These are phyloP conservation scores for Archaeoteleia sp. DNA, from an alignment of 2,888 invertebrate genomes.

Conservation along the genomic window DNA sequence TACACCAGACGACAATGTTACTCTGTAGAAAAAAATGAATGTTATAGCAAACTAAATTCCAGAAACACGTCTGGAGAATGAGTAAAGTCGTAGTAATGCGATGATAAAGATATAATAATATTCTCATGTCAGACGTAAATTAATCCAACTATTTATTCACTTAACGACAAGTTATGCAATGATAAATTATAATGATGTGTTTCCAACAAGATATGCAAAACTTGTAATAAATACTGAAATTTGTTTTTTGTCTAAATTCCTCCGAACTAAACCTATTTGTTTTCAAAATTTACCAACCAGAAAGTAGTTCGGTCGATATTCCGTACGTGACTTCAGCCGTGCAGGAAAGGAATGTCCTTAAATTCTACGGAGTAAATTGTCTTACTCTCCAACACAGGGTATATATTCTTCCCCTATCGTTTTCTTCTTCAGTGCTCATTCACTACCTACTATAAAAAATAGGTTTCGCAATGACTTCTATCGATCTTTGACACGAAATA, in stretches of 20 bases:
- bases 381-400: constrained; percentile 48
- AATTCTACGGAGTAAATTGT: constrained; percentile 55
- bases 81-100: constrained; percentile 48
- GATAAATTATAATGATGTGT: no score
- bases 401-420: constrained; percentile 49
- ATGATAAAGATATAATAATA: constrained; percentile 33
- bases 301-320: constrained; percentile 59
- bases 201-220: no score
- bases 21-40: constrained; percentile 49
- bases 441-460: constrained; percentile 10
- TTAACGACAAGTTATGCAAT: no score
- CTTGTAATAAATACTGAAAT: no score
- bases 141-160: background rate
- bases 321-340: constrained; percentile 45
- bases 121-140: constrained; percentile 23
- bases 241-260: no score
- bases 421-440: constrained; percentile 26
- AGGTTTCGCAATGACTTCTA: constrained; percentile 7
- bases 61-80: constrained; percentile 17
- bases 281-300: constrained; percentile 55
- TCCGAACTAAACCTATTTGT: constrained; percentile 18
- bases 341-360: constrained; percentile 46
- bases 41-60: constrained; percentile 26
- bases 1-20: constrained; percentile 44
- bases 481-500: constrained; percentile 25